Evolutionary conservation across 2,888 invertebrate genomes (phyloP).

Genomic region (Agriopis aurantiaria): DNA sequence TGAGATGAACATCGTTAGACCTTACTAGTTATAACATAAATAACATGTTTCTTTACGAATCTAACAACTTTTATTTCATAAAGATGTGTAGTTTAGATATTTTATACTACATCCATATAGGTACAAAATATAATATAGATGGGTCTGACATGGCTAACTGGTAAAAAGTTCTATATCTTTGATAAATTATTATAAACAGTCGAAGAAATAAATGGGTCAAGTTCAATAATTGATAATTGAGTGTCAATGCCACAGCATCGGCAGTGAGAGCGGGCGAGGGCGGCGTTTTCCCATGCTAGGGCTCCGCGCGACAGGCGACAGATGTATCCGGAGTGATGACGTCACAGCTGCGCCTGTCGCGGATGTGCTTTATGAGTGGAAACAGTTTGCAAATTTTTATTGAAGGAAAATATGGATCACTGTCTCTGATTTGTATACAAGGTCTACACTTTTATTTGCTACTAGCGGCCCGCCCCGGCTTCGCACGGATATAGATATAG

Average conservation of each 20-base stretch:
- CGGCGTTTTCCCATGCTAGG: constrained; percentile 71
- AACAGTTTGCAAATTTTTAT: constrained; percentile 13
- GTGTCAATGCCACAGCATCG: constrained; percentile 63
- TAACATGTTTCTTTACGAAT: too few species aligned
- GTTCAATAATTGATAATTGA: constrained; percentile 66
- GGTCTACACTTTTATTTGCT: too few species aligned
- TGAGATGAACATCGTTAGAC: too few species aligned
- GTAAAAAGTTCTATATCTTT: neutral
- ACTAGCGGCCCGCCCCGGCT: too few species aligned
- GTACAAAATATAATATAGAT: neutral
- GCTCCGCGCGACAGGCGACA: constrained; percentile 43
- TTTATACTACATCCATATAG: too few species aligned
- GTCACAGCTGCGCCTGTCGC: constrained; percentile 45
- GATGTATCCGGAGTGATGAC: constrained; percentile 46
- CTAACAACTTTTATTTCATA: neutral
- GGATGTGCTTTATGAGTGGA: constrained; percentile 23
- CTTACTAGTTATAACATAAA: too few species aligned
- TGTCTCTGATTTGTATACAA: neutral
- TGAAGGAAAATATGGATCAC: constrained; percentile 3
- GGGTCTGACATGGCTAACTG: neutral
- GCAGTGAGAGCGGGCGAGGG: constrained; percentile 59
- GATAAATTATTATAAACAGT: constrained; percentile 6
- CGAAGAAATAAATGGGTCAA: constrained; percentile 59
- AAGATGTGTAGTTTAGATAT: neutral
- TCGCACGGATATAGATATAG: too few species aligned